Conservation (phyloP, 2,113 vertebrate genomes). For the Pavo muticus region DNA sequence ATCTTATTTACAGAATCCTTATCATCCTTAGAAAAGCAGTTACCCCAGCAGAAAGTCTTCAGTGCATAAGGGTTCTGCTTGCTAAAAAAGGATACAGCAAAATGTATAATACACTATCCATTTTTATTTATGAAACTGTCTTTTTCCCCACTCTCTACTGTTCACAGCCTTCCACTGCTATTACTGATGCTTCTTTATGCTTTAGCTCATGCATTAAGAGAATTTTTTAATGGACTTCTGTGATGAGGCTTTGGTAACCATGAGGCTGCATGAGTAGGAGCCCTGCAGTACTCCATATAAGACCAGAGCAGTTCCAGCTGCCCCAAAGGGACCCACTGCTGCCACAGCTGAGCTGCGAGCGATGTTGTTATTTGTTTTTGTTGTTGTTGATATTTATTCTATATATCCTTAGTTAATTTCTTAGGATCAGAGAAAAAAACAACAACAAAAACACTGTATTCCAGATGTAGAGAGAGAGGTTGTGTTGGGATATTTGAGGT, state of each 20-base stretch:
- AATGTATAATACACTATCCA: not conserved
- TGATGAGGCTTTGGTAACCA: not conserved
- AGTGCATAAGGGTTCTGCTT: not conserved
- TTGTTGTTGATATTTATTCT: not conserved
- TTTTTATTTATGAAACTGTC: not conserved
- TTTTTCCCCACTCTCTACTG: not conserved
- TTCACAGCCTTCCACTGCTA: not conserved
- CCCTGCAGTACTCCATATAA: not conserved
- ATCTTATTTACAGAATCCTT: slow-evolving; percentile 52
- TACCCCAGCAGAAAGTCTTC: not conserved
- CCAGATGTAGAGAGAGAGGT: not conserved
- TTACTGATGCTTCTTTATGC: not conserved
- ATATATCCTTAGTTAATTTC: not conserved
- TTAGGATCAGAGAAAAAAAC: not conserved
- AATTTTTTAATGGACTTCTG: not conserved
- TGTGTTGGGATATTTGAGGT: not conserved
- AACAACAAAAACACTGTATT: not conserved
- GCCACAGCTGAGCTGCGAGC: not conserved
- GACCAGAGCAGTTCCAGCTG: not conserved
- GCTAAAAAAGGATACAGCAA: not conserved
- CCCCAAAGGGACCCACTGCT: not conserved
- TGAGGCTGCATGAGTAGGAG: not conserved
- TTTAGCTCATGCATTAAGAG: not conserved
- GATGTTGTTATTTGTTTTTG: not conserved
- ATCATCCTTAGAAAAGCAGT: not conserved